Base-by-base conservation (phyloP, 1,140 invertebrate species). In the Cyphomyrmex costatus region DNA sequence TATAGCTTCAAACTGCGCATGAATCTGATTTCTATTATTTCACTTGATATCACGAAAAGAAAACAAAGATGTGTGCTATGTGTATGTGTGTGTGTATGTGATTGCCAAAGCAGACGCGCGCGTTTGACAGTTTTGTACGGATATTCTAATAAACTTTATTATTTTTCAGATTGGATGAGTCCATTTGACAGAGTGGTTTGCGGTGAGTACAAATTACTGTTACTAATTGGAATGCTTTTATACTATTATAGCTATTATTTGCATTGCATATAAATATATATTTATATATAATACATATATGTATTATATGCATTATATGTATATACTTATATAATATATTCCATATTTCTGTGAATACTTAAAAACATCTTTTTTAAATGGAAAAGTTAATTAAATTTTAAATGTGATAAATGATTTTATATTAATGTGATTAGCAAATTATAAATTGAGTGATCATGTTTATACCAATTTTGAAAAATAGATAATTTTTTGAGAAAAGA, bases 181-280 rank as follows among this genome's bases (percentile, higher is more conserved):
- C 98, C 98, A 90, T 98, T 98, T 95, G 98, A 98, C 96, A 96
- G 98, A 96, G 98, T 98, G 95, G 97, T 98, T 94, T 98, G 98
- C 96, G 98, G 97, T 97, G 97, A 98, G 97, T 98, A 97, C 93
- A 96, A 56, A 76, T 58, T 27, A 60, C 14, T 73, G 24, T 8
- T n/a, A 4, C 2, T 73, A 73, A 58, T 46, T 27, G 5, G n/a
- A 33, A 66, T 66, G n/a, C 8, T 53, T 68, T 80, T 68, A 24
- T 14, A 49, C 8, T 53, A 68, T 66, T 80, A 36, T 14, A 36
- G n/a, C 3, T 30, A 36, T 66, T 78, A 65, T 79, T 68, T 70
- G 1, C 61, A 3, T 49, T 42, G 12, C 66, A 33, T 33, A 51
- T 36, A 78, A 12, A 36, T 12, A 79, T 42, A 42, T 42, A 42